phyloP scores from a whole-genome alignment of 2,888 invertebrate species.

The Platycheirus rosarum region DNA sequence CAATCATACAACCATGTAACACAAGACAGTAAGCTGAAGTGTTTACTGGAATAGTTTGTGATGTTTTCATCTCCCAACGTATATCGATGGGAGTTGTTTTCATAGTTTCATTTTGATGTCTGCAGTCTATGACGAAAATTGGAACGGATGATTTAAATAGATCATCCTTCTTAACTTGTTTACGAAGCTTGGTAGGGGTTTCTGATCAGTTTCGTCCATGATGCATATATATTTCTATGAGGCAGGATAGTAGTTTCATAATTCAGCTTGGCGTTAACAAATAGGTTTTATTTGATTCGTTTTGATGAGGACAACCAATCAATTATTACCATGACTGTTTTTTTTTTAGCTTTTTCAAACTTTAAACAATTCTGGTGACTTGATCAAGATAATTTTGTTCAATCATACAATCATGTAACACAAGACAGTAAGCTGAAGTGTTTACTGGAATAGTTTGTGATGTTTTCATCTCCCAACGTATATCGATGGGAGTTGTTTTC shows the following conservation, averaged over 20 bases:
- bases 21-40: conserved; percentile 52
- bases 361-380: too few relatives aligned
- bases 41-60: conserved; percentile 11
- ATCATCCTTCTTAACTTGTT: too few relatives aligned
- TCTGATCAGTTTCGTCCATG: too few relatives aligned
- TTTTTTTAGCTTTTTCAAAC: too few relatives aligned
- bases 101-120: conserved; percentile 75
- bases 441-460: conserved; percentile 12
- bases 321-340: too few relatives aligned
- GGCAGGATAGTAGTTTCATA: too few relatives aligned
- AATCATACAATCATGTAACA: conserved; percentile 61
- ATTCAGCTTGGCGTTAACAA: too few relatives aligned
- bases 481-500: conserved; percentile 48
- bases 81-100: conserved; percentile 54
- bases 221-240: too few relatives aligned
- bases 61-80: conserved; percentile 42
- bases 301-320: too few relatives aligned
- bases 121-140: conserved; percentile 76
- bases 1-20: conserved; percentile 60
- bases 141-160: conserved; percentile 54
- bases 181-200: too few relatives aligned
- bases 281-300: too few relatives aligned
- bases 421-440: conserved; percentile 48
- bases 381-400: conserved; percentile 49
- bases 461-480: conserved; percentile 47